Conservation (phyloP, 2,113 vertebrate genomes). For the Thamnophis sirtalis region DNA sequence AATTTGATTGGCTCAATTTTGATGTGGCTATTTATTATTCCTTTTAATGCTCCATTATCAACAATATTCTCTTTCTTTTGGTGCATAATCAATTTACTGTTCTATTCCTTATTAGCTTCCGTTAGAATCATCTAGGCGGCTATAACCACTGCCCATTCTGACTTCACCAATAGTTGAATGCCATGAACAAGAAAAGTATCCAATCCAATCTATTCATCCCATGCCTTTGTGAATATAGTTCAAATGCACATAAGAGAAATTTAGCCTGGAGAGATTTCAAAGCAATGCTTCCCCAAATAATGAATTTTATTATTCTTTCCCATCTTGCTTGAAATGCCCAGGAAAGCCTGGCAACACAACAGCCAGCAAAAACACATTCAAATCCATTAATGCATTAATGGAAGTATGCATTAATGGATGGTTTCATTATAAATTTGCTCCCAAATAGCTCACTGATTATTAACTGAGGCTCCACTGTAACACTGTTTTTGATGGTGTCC, state of each 20-base stretch:
- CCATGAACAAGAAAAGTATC: neutral
- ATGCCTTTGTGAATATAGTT: neutral
- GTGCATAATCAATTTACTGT: neutral
- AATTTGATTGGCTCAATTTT: neutral
- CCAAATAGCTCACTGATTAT: neutral
- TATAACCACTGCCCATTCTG: neutral
- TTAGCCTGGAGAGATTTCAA: neutral
- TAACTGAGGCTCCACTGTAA: neutral
- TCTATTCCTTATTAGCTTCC: neutral
- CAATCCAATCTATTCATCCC: neutral
- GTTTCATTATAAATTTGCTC: neutral
- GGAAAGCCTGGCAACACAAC: neutral
- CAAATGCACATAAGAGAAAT: neutral
- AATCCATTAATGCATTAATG: neutral
- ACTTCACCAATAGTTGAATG: neutral
- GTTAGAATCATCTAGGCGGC: neutral
- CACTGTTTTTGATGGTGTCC: neutral
- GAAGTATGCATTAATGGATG: neutral
- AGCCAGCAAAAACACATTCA: neutral
- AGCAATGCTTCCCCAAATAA: neutral
- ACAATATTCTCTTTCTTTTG: neutral
- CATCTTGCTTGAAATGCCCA: neutral
- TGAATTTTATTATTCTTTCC: neutral
- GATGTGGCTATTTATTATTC: neutral
- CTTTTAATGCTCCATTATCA: neutral